These are phyloP conservation scores for Lepidurus apus DNA, from an alignment of 1,140 invertebrate species.

Conservation along the genomic window DNA sequence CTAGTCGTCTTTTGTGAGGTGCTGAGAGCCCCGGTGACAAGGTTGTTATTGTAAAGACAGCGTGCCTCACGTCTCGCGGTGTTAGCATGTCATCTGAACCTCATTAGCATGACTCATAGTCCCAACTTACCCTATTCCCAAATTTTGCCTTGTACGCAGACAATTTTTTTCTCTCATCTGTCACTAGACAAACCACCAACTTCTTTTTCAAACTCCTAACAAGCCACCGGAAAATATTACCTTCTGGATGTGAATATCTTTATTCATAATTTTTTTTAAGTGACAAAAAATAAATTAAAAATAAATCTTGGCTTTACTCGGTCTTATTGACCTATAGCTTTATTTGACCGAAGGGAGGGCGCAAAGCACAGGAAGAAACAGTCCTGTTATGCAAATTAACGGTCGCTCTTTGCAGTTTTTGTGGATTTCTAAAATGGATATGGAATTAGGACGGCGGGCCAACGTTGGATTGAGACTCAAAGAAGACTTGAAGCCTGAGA, in stretches of 20 bases:
- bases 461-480: background rate
- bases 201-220: background rate
- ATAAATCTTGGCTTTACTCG: too few relatives aligned
- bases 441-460: background rate
- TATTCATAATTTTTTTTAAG: too few relatives aligned
- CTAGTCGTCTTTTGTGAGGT: constrained; percentile 9
- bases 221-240: too few relatives aligned
- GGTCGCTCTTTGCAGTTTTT: background rate
- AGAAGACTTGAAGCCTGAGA: background rate
- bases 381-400: background rate
- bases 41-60: constrained; percentile 15
- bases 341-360: too few relatives aligned
- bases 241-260: too few relatives aligned
- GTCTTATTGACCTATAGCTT: too few relatives aligned
- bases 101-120: constrained; percentile 7
- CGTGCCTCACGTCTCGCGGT: constrained; percentile 8
- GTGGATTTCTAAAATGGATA: background rate
- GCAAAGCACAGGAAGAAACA: background rate
- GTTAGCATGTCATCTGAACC: constrained; percentile 3
- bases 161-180: background rate
- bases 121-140: background rate
- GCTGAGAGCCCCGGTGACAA: constrained; percentile 16
- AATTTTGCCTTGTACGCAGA: background rate
- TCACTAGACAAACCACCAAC: background rate
- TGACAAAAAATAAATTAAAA: too few relatives aligned